Base-by-base conservation (phyloP, 2,888 invertebrate species). In the Cephus spinipes region DNA sequence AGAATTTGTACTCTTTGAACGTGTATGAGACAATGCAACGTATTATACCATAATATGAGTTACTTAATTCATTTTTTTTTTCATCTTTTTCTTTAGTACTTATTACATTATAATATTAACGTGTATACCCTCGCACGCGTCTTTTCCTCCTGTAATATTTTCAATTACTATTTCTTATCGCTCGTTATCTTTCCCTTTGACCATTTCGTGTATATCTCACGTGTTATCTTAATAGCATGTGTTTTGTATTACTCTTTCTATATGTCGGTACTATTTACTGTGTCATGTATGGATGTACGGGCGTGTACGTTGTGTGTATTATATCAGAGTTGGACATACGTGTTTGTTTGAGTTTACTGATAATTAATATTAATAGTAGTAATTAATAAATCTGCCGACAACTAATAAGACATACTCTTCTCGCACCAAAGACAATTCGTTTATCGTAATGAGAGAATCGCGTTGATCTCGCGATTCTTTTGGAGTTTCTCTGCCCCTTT, bases 1-100 rank as follows among this genome's bases (percentile, higher is more conserved):
- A 94, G 94, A 94, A 95, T 95, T 95, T 95, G 95, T 95, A 95
- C 95, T 95, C 93, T 94, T 94, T 92, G 92, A 92, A 92, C 92
- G 92, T 91, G 83, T 82, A 77, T 84, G 83, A 81, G 76, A 80
- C 79, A 79, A 79, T 79, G 79, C 74, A 78, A 80, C 71, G 74
- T 76, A 73, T 76, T 76, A 79, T 79, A 79, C 82, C 82, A 81
- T 79, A 82, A 75, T 84, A 84, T 81, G 80, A 81, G 76, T 76
- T 78, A 77, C 78, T 69, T 71, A 73, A 76, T 69, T 68, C 15
- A 75, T 82, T 74, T 68, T 79, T 76, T 31, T 74, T 55, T 75
- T 80, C 35, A 76, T 76, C 76, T 77, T 77, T 79, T 74, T 75
- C 71, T 73, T 77, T 31, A 74, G 75, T 77, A 71, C 55, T 55